Conservation (phyloP, 2,888 invertebrate genomes). For the Hymenopus coronatus region DNA sequence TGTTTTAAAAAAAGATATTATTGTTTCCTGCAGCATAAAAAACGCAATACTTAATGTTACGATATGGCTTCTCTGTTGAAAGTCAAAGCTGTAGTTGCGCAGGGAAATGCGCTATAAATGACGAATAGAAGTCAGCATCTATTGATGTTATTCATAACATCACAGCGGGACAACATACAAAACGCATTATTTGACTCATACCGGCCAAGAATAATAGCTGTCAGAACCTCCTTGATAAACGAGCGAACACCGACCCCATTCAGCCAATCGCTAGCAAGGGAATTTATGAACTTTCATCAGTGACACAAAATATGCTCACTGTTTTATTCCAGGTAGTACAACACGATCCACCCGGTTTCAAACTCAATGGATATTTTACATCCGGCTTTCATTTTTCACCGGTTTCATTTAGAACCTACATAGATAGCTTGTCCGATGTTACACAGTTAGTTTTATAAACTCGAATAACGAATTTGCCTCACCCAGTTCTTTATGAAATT, state of each 20-base stretch:
- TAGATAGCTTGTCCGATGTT: too few relatives aligned
- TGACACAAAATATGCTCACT: not conserved
- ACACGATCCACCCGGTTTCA: not conserved
- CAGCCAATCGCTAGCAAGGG: not conserved
- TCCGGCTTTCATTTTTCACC: too few relatives aligned
- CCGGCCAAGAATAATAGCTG: not conserved
- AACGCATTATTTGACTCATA: not conserved
- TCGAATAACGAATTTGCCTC: too few relatives aligned
- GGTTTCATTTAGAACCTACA: too few relatives aligned
- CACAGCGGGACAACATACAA: not conserved
- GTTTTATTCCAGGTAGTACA: not conserved
- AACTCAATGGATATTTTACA: too few relatives aligned
- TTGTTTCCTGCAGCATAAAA: not conserved
- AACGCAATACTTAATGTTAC: too few relatives aligned
- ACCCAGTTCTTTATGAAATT: too few relatives aligned
- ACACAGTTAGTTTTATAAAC: too few relatives aligned
- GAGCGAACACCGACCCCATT: not conserved
- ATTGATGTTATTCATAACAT: not conserved
- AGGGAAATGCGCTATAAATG: not conserved
- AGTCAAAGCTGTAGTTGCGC: not conserved
- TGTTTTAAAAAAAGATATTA: not conserved
- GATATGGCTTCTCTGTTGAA: not conserved
- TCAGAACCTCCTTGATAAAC: not conserved
- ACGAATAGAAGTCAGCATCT: not conserved
- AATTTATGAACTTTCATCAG: not conserved